Conservation (phyloP, 2,113 vertebrate species). For the Boleophthalmus pectinirostris region DNA sequence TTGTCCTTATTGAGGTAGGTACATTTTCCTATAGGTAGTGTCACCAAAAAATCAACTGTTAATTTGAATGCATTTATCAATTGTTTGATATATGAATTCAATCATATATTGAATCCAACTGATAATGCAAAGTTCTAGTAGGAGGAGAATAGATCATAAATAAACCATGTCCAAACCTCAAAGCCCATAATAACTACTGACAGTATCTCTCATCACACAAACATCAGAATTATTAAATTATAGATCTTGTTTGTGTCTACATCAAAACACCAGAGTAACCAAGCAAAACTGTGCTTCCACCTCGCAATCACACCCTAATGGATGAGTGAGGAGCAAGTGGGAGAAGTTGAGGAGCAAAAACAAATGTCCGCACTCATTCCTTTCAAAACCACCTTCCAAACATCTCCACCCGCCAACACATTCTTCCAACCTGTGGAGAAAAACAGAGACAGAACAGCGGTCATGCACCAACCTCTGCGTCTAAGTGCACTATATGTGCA, state of each 20-base stretch:
- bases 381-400: conserved; percentile 69
- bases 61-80: background rate
- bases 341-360: conserved; percentile 61
- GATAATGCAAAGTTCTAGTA: background rate
- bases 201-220: conserved; percentile 42
- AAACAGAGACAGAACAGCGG: conserved; percentile 37
- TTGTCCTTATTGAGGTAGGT: too few species aligned
- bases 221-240: conserved; percentile 34
- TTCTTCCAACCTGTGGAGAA: conserved; percentile 64
- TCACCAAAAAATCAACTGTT: background rate
- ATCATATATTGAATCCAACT: background rate
- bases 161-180: conserved; percentile 8
- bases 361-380: conserved; percentile 65
- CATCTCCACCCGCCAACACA: conserved; percentile 66
- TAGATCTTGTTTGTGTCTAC: conserved; percentile 39
- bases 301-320: conserved; percentile 42
- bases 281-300: conserved; percentile 30
- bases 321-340: conserved; percentile 42
- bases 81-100: background rate
- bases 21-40: background rate
- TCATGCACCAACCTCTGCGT: conserved; percentile 18
- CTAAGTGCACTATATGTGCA: conserved; percentile 4
- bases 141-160: conserved; percentile 13
- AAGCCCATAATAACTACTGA: conserved; percentile 35
- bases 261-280: conserved; percentile 43